Base-by-base conservation (phyloP, 1,140 invertebrate species). In the Bradysia coprophila region DNA sequence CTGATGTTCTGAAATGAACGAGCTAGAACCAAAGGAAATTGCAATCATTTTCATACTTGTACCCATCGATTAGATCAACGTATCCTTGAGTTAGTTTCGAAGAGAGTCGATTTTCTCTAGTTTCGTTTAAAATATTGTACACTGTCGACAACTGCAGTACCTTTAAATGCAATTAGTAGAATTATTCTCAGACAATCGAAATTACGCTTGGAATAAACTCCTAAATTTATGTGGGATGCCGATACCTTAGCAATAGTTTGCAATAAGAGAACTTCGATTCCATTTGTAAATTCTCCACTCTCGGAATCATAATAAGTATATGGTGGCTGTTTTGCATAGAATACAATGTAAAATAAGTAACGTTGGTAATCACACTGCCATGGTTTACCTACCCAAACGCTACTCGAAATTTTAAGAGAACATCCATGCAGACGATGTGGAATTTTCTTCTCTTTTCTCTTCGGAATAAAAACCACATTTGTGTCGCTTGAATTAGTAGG, bases 231-330 rank as follows among this genome's bases (percentile, higher is more conserved):
- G 22, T 38, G 15, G 38, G 5, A 24, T 43, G 10, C n/a, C 36
- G 38, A 24, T 16, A 13, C 23, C 4, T 43, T 22, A 2, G 34
- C 21, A 20, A 43, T 43, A 2, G 42, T 43, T 28, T 38, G 10
- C 8, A 43, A 11, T 32, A 43, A 28, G 6, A 38, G 23, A 2
- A 43, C 36, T 15, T 43, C 42, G 1, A 43, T 6, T 3, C 42
- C 42, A 9, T 13, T 39, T 4, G 8, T 28, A 24, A 38, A 36
- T 13, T 19, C 11, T 13, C 23, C n/a, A 20, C 4, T 23, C 15
- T 38, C 15, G n/a, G 22, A 23, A 28, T 38, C 41, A 36, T 21
- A 13, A 24, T 31, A 10, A 24, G 34, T 32, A 43, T 38, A 43
- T 21, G 42, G 42, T 20, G 38, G 34, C 40, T 32, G 34, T 2